Base-by-base conservation (phyloP, 2,888 invertebrate species). In the Troglohyphantes excavatus region DNA sequence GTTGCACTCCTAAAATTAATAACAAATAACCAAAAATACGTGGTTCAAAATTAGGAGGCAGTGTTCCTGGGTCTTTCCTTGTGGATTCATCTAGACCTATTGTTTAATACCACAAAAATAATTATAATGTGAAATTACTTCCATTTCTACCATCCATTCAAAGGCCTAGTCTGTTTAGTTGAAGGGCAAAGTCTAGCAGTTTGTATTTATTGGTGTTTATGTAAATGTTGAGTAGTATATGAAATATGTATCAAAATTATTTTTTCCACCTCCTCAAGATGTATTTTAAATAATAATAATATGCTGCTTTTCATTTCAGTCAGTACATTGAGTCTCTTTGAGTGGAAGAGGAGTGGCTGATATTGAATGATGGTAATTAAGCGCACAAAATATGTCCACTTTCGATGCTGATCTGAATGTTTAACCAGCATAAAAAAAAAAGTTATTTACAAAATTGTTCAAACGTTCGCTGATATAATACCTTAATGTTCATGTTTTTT, bases 371-470 rank as follows among this genome's bases (percentile, higher is more conserved):
- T 53, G 75, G 75, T 63, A 83, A 43, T 43, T 39, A 65, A 82
- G 70, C 88, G 82, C 88, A 89, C 82, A 89, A 87, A 89, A 75
- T 89, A 59, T 61, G 43, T 82, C 75, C 88, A 82, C 73, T 61
- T 82, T 89, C 75, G 70, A 76, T 76, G 82, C 76, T 82, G 29
- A 73, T 59, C 81, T 81, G 63, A 19, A 75, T 81, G 65, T 73
- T 76, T 7, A 63, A 63, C 6, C 17, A 19, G 21, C 9, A 27
- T 27, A 59, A 46, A 46, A 46, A 53, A 39, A 39, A 11, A 13
- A 11, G 13, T 13, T 39, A 39, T 39, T 11, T 39, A 39, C 13
- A 39, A 39, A 39, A 39, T 63, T 21, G 63, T 63, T 63, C 26
- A 21, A 63, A 63, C 13, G 26, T 63, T 63, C 7, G 13, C 39